Base-by-base conservation (phyloP, 2,888 invertebrate genomes). In the Acleris cristana region DNA sequence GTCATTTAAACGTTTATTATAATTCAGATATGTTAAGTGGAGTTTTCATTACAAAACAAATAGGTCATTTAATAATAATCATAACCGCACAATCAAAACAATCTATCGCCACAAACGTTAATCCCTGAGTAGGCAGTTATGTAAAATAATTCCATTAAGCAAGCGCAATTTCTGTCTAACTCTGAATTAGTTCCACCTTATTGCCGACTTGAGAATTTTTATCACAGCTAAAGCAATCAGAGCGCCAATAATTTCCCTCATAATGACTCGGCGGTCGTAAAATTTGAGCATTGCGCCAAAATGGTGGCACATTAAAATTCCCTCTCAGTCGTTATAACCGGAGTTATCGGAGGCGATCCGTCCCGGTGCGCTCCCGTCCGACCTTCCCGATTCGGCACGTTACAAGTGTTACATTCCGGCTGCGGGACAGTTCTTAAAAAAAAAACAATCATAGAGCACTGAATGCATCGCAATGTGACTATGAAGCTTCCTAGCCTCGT, bases 291-390 rank as follows among this genome's bases (percentile, higher is more conserved):
- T 90, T 91, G 92, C 90, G 91, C 91, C 90, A 90, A 91, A 92
- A 92, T 92, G 92, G 92, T 90, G 89, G 90, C 85, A 89, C 92
- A 92, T 92, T 92, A 92, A 92, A 92, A 92, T 92, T 92, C 92
- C 87, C 92, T 86, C 92, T 90, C 91, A 86, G 87, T 89, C 91
- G 92, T 92, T 92, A 92, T 91, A 90, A 89, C 85, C 81, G 89
- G 86, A 90, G 89, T 89, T 91, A 90, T 90, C 88, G 87, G 83
- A 76, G 83, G 83, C 86, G 89, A 87, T 88, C 85, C 81, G 73
- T 72, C 56, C 64, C 52, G 66, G 61, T 52, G 61, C 73, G 79
- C 75, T 79, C 81, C 73, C 76, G 77, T 75, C 76, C 72, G 74
- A 73, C 53, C 48, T 18, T 26, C 30, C n/a, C 62, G 62, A 57